Conservation (phyloP, 2,797 vertebrate genomes). For the Staurois parvus region DNA sequence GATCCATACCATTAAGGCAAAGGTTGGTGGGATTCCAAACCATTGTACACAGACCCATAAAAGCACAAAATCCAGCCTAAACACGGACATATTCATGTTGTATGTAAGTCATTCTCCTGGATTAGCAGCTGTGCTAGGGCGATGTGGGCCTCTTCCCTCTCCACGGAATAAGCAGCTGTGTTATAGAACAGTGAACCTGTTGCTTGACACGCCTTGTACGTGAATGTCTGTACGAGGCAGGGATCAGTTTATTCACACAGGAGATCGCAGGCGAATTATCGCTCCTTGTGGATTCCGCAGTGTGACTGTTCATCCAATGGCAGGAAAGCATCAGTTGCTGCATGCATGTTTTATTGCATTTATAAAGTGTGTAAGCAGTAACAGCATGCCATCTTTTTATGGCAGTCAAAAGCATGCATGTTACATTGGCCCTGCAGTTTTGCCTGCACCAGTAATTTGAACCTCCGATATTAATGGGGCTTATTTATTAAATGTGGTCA, state of each 20-base stretch:
- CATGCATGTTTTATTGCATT: too few relatives aligned
- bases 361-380: too few relatives aligned
- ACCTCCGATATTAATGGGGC: too few relatives aligned
- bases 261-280: neutral
- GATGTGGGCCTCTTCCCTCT: constrained; percentile 3
- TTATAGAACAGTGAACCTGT: neutral
- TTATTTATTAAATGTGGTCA: too few relatives aligned
- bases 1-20: neutral
- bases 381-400: too few relatives aligned
- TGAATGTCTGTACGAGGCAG: neutral
- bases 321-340: too few relatives aligned
- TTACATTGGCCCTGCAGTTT: too few relatives aligned
- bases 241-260: neutral
- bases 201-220: neutral
- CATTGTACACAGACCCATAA: neutral
- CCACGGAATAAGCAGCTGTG: neutral
- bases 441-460: too few relatives aligned
- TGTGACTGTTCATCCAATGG: too few relatives aligned
- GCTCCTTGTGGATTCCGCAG: neutral
- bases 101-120: neutral
- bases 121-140: constrained; percentile 2
- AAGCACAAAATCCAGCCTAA: too few relatives aligned
- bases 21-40: neutral
- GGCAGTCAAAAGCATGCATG: too few relatives aligned
- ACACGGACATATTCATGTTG: neutral